Evolutionary conservation across 2,797 vertebrate genomes (phyloP).

Genomic region (Sebastes oblongus): DNA sequence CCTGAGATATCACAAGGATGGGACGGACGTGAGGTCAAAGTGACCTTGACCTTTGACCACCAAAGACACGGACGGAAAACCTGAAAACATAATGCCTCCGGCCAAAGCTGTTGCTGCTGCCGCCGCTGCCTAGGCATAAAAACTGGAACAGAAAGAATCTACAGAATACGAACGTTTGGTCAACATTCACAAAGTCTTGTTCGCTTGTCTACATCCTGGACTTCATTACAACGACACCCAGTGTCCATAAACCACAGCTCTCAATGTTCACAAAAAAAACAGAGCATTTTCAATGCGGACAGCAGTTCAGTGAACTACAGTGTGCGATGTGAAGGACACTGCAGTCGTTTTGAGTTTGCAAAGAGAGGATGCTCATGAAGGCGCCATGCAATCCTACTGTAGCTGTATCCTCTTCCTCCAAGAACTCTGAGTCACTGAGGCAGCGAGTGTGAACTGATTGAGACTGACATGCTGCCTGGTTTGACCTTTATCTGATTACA

Average conservation of each 20-base stretch:
- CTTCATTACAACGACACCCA: not conserved
- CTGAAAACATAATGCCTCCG: not conserved
- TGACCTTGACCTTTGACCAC: not conserved
- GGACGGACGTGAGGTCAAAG: too few species aligned
- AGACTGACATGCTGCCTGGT: conserved; percentile 60
- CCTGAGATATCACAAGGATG: too few species aligned
- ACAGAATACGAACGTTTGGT: not conserved
- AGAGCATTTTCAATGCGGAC: not conserved
- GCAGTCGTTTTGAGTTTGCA: conserved; percentile 30
- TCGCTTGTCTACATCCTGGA: not conserved
- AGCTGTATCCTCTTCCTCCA: conserved; percentile 28
- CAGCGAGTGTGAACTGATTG: conserved; percentile 53
- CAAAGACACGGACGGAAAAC: not conserved
- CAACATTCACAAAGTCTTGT: not conserved
- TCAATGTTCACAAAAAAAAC: not conserved
- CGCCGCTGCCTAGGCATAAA: not conserved
- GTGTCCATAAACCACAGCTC: not conserved
- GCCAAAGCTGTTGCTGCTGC: fast-evolving
- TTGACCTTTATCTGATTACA: conserved; percentile 68
- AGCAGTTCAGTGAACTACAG: conserved; percentile 17
- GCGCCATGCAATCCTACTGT: conserved; percentile 14
- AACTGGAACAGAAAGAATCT: not conserved
- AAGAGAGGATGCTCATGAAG: conserved; percentile 4
- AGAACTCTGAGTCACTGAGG: conserved; percentile 56
- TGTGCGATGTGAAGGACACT: conserved; percentile 11